Conservation (phyloP, 2,888 invertebrate genomes). For the Dryocosmus kuriphilus region DNA sequence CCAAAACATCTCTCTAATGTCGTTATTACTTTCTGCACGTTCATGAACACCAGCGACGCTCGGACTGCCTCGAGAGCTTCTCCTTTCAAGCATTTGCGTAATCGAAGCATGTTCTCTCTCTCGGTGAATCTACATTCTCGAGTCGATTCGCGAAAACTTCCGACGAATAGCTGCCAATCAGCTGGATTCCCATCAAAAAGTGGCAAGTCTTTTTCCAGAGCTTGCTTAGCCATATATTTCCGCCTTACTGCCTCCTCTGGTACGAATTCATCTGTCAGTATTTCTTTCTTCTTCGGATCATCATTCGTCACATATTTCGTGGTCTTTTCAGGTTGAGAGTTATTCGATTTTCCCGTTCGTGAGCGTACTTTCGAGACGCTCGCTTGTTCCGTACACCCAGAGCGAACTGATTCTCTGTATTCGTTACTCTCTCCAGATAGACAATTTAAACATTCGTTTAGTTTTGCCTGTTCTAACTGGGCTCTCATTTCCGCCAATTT, state of each 20-base stretch:
- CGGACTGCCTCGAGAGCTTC: neutral
- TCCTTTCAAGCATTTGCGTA: constrained; percentile 4
- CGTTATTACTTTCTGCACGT: neutral
- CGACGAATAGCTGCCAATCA: neutral
- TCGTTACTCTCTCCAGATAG: neutral
- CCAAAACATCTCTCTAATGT: no score
- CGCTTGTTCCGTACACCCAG: neutral
- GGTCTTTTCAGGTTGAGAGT: neutral
- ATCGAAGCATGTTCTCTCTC: neutral
- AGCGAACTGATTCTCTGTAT: neutral
- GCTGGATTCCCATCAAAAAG: neutral
- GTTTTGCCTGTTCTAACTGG: neutral
- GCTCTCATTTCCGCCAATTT: neutral
- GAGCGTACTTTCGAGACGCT: neutral
- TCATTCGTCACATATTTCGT: neutral
- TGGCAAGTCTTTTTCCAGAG: neutral
- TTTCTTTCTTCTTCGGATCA: neutral
- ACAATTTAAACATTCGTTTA: no score
- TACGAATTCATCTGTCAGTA: neutral
- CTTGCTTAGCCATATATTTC: neutral
- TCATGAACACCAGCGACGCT: neutral
- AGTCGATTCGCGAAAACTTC: neutral
- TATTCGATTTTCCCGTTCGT: neutral
- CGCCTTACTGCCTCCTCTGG: neutral
- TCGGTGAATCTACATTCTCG: neutral